These are phyloP conservation scores for Leguminivora glycinivorella DNA, from an alignment of 1,140 invertebrate species.

Conservation along the genomic window DNA sequence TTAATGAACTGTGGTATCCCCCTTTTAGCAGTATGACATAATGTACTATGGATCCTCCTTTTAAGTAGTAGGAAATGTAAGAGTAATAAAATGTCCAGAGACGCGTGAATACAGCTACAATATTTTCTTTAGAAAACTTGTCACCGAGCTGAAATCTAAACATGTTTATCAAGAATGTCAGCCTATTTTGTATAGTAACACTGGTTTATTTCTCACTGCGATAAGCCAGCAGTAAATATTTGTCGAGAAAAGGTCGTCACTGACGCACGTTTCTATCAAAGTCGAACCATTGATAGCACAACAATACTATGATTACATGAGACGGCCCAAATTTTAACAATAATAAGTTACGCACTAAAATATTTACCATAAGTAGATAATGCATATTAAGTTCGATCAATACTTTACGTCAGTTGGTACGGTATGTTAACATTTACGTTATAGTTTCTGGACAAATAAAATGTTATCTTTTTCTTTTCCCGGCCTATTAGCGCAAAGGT, in stretches of 20 bases:
- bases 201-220: not conserved
- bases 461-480: too few relatives aligned
- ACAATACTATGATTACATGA: constrained; percentile 11
- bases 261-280: constrained; percentile 30
- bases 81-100: not conserved
- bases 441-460: too few relatives aligned
- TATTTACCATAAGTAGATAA: too few relatives aligned
- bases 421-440: too few relatives aligned
- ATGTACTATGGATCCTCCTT: not conserved
- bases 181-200: not conserved
- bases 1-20: not conserved
- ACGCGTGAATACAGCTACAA: not conserved
- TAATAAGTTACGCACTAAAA: constrained; percentile 4
- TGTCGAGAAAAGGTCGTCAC: constrained; percentile 32
- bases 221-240: constrained; percentile 27
- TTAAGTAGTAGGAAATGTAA: too few relatives aligned
- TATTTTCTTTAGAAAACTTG: not conserved
- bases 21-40: not conserved
- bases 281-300: constrained; percentile 21
- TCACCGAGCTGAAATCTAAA: not conserved
- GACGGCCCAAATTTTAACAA: constrained; percentile 5
- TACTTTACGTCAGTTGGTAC: too few relatives aligned
- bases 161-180: not conserved
- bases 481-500: too few relatives aligned
- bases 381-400: too few relatives aligned